Base-by-base conservation (phyloP, 1,140 invertebrate genomes). In the Parapsyche elsis region DNA sequence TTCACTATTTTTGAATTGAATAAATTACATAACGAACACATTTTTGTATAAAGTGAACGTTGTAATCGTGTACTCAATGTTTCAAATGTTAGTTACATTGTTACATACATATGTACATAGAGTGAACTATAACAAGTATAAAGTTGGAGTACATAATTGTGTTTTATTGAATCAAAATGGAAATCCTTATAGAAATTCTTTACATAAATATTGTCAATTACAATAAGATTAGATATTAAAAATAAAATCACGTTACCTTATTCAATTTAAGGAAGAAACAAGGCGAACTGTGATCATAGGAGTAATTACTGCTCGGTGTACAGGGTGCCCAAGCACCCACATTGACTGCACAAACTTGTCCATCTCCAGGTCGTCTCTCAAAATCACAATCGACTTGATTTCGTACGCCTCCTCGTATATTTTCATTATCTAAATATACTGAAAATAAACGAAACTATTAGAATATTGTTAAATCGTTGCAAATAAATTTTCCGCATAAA, bases 261-360 rank as follows among this genome's bases (percentile, higher is more conserved):
- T 97, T 97, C n/a, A 97, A 88, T 88, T 97, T 97, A 71, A 97
- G 90, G 85, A 96, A 94, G 82, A 97, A 88, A 87, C 96, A 97
- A 0, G 96, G 96, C 9, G 92, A 91, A 45, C 92, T 92, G 19
- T 90, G 87, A 19, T 89, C 87, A 85, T 92, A 98, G 0, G 95
- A 94, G 84, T 94, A 97, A 38, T 87, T 84, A 44, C 92, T 89
- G 24, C 87, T 86, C 23, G 87, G 86, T 0, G 92, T 90, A 84
- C 96, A 98, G 21, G 90, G 87, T 0, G 91, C 93, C 84, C 93
- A 92, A 2, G 90, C 86, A 0, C 88, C 86, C 0, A 93, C 85
- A 83, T 94, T 88, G 57, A 96, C 93, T 1, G 90, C 87, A 83
- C 96, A 97, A 0, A 94, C 93, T 81, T 95, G 91, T 24, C 89